phyloP scores from a whole-genome alignment of 2,113 vertebrate genomes.

The Brachyhypopomus occidentalis region DNA sequence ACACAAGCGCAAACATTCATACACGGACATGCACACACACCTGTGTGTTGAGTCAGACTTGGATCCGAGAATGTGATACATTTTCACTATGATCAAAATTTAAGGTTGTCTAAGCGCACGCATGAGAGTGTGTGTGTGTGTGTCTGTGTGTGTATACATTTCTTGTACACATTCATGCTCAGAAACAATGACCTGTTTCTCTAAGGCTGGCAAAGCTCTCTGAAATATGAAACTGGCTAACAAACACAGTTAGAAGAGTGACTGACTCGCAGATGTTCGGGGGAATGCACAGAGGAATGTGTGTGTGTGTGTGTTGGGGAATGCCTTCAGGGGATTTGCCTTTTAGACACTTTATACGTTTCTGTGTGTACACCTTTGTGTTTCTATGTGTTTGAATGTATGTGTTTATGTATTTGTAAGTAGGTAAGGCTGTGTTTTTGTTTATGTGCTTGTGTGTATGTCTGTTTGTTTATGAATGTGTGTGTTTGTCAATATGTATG shows the following conservation, averaged over 20 bases:
- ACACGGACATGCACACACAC: not conserved
- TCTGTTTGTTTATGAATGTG: too few relatives aligned
- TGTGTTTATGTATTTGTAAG: too few relatives aligned
- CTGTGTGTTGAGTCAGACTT: too few relatives aligned
- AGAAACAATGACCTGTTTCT: slow-evolving; percentile 22
- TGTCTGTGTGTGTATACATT: not conserved
- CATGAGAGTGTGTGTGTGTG: not conserved
- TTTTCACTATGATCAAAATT: too few relatives aligned
- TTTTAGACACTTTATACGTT: too few relatives aligned
- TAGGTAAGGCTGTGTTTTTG: too few relatives aligned
- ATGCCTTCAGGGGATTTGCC: too few relatives aligned
- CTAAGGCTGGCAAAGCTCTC: not conserved
- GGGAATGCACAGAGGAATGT: slow-evolving; percentile 25
- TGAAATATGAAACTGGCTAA: slow-evolving; percentile 8
- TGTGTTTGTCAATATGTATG: too few relatives aligned
- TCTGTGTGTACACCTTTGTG: too few relatives aligned
- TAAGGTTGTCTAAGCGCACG: too few relatives aligned
- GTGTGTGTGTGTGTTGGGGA: not conserved
- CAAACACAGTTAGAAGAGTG: slow-evolving; percentile 30
- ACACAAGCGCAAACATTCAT: slow-evolving; percentile 9
- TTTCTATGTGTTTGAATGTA: too few relatives aligned
- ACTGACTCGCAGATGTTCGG: slow-evolving; percentile 43
- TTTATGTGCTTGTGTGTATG: too few relatives aligned
- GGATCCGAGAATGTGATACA: not conserved
- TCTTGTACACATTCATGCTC: slow-evolving; percentile 7